Percentiles rank a stretch among this genome's conserved stretches.
These are phyloP conservation scores for Microctenopoma steveboyesi DNA, from an alignment of 2,797 vertebrate genomes.

Conservation along the genomic window DNA sequence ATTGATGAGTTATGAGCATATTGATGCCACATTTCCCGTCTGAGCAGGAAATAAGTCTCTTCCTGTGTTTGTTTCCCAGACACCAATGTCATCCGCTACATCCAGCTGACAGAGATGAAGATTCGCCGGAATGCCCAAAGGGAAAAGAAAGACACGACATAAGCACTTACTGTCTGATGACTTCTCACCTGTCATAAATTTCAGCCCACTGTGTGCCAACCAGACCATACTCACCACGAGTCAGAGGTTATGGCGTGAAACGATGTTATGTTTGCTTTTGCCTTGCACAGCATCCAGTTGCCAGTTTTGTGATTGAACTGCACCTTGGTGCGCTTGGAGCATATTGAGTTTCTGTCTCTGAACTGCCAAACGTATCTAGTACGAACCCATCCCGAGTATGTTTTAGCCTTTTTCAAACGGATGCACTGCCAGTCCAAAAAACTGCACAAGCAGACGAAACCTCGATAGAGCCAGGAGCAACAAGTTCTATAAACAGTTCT, in stretches of 20 bases:
- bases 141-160: conserved; percentile 94
- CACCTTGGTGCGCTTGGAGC: conserved; percentile 64
- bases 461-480: conserved; percentile 64
- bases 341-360: conserved; percentile 36
- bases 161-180: conserved; percentile 63
- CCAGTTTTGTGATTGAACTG: conserved; percentile 69
- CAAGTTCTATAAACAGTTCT: conserved; percentile 38
- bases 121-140: conserved; percentile 93
- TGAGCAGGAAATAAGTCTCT: conserved; percentile 52
- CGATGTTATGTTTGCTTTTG: conserved; percentile 64
- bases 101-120: conserved; percentile 99
- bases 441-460: conserved; percentile 72
- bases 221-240: conserved; percentile 49
- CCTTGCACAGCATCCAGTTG: conserved; percentile 67
- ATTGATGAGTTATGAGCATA: conserved; percentile 33
- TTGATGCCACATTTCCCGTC: conserved; percentile 43
- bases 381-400: conserved; percentile 29
- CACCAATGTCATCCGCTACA: conserved; percentile 98
- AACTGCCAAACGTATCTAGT: conserved; percentile 22
- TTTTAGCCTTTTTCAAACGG: conserved; percentile 52
- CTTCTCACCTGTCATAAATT: conserved; percentile 31
- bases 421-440: conserved; percentile 77
- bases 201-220: conserved; percentile 57
- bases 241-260: conserved; percentile 52
- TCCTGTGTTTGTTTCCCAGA: conserved; percentile 84